phyloP scores from a whole-genome alignment of 64 coral and sea anemone genomes.

The Orbicella faveolata region DNA sequence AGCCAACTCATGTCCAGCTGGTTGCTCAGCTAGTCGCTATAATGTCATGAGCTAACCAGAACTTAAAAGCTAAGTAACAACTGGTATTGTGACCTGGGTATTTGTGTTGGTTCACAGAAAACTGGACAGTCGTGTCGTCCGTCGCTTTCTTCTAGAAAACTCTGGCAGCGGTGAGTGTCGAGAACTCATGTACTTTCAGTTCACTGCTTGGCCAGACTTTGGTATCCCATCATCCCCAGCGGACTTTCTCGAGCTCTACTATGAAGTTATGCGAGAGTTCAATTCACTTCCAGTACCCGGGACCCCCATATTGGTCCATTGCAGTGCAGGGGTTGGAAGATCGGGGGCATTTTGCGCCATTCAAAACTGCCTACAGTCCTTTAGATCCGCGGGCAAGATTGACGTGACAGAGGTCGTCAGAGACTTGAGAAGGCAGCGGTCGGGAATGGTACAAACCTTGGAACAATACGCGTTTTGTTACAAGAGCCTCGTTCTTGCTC shows the following conservation, averaged over 20 bases:
- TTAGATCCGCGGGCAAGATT: slow-evolving; percentile 36
- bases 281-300: slow-evolving; percentile 20
- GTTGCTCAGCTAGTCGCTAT: too few species aligned
- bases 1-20: too few species aligned
- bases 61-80: too few species aligned
- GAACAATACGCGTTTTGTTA: slow-evolving; percentile 67
- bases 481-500: slow-evolving; percentile 41
- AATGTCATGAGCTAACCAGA: too few species aligned
- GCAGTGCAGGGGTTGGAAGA: slow-evolving; percentile 57
- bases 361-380: slow-evolving; percentile 33
- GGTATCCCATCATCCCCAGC: slow-evolving; percentile 59
- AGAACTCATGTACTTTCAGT: slow-evolving; percentile 50
- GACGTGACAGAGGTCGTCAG: slow-evolving; percentile 39
- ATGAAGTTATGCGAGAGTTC: slow-evolving; percentile 29
- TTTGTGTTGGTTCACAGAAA: slow-evolving; percentile 29
- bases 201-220: slow-evolving; percentile 65
- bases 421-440: slow-evolving; percentile 47
- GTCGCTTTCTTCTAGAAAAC: slow-evolving; percentile 52
- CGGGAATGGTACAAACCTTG: slow-evolving; percentile 67
- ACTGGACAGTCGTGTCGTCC: slow-evolving; percentile 52
- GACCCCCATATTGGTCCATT: slow-evolving; percentile 53
- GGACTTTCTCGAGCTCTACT: slow-evolving; percentile 53
- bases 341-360: slow-evolving; percentile 61
- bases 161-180: slow-evolving; percentile 53
- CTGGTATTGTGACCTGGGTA: too few species aligned